Evolutionary conservation across 2,113 vertebrate species (phyloP).

Genomic region (Cynoglossus semilaevis): DNA sequence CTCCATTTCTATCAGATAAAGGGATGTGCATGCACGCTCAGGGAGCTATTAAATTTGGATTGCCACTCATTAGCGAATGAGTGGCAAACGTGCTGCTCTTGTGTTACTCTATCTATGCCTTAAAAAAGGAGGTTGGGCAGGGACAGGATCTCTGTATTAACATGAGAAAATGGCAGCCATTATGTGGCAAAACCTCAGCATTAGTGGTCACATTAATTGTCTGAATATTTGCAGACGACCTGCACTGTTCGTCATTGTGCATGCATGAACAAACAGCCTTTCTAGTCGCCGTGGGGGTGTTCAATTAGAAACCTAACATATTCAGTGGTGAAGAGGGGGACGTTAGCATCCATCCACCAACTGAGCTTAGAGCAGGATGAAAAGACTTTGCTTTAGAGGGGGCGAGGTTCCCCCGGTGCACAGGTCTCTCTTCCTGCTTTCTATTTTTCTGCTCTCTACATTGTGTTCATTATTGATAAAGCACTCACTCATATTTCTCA

Average conservation of each 20-base stretch:
- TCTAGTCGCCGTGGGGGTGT: constrained; percentile 39
- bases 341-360: constrained; percentile 9
- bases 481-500: constrained; percentile 20
- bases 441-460: constrained; percentile 12
- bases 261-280: constrained; percentile 46
- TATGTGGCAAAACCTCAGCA: constrained; percentile 35
- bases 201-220: constrained; percentile 46
- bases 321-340: constrained; percentile 10
- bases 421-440: constrained; percentile 17
- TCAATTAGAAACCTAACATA: constrained; percentile 44
- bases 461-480: constrained; percentile 57
- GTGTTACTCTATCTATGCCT: constrained; percentile 10
- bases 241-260: constrained; percentile 19
- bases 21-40: constrained; percentile 36
- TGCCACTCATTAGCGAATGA: constrained; percentile 48
- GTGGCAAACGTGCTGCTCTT: constrained; percentile 22
- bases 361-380: constrained; percentile 16
- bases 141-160: constrained; percentile 39
- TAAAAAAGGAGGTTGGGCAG: constrained; percentile 25
- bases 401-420: constrained; percentile 1
- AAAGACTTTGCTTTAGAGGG: constrained; percentile 19
- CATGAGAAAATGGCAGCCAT: constrained; percentile 32
- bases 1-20: constrained; percentile 51
- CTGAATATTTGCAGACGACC: constrained; percentile 50
- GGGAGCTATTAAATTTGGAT: constrained; percentile 44